Conservation (phyloP, 2,113 vertebrate genomes). For the Apteryx mantelli region DNA sequence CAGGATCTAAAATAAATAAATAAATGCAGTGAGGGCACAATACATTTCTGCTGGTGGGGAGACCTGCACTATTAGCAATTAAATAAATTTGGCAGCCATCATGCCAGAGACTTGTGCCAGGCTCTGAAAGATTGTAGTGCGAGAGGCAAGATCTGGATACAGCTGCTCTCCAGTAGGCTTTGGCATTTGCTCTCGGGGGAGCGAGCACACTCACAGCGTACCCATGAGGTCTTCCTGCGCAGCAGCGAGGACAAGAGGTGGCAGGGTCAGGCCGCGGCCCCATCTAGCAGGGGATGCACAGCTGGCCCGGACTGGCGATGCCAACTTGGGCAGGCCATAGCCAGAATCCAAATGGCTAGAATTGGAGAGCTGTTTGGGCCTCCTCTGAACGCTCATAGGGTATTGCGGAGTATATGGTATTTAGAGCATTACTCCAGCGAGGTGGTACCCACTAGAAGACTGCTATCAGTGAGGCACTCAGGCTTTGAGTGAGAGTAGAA, state of each 20-base stretch:
- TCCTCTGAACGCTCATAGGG: background rate
- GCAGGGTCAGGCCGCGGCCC: background rate
- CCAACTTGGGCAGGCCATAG: background rate
- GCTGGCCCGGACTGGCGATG: background rate
- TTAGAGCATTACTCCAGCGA: rapidly evolving
- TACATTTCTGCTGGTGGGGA: background rate
- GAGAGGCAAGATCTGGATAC: background rate
- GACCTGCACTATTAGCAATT: background rate
- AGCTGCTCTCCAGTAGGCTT: background rate
- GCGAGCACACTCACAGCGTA: background rate
- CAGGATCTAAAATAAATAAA: background rate
- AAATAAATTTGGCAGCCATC: background rate
- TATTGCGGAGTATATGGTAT: background rate
- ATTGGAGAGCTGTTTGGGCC: background rate
- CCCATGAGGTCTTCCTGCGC: background rate
- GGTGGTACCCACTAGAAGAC: background rate
- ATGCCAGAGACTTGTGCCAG: background rate
- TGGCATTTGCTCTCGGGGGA: background rate
- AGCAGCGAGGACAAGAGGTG: background rate
- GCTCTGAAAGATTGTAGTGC: background rate
- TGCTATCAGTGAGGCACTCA: background rate
- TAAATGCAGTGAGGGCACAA: no score
- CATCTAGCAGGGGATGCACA: background rate
- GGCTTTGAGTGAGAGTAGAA: background rate
- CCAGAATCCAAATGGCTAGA: background rate